Conservation (phyloP, 2,888 invertebrate species). For the Patella pellucida region DNA sequence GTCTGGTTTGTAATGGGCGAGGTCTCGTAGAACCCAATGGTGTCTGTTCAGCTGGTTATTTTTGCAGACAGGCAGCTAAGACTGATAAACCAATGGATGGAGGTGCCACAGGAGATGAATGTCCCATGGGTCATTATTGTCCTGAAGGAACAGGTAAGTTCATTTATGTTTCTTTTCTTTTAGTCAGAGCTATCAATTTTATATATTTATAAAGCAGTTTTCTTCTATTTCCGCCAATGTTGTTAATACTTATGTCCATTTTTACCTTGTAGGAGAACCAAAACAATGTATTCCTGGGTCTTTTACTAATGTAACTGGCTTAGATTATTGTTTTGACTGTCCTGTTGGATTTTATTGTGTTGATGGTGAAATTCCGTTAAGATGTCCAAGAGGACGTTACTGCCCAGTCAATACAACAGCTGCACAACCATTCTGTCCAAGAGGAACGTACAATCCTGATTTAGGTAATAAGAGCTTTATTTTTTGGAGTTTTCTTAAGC, state of each 20-base stretch:
- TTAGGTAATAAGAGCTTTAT: constrained; percentile 42
- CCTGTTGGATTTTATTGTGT: constrained; percentile 66
- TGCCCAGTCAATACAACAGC: constrained; percentile 67
- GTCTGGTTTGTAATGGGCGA: constrained; percentile 58
- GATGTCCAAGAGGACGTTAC: constrained; percentile 63
- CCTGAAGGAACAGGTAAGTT: constrained; percentile 59
- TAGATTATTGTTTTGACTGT: constrained; percentile 54
- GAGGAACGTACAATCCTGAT: constrained; percentile 64
- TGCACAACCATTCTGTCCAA: constrained; percentile 59
- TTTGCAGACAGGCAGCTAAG: constrained; percentile 59
- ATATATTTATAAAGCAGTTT: too few relatives aligned
- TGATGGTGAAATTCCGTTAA: constrained; percentile 53
- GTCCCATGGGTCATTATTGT: constrained; percentile 63
- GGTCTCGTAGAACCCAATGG: constrained; percentile 61
- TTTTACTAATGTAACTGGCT: constrained; percentile 57
- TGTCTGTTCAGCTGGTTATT: constrained; percentile 65
- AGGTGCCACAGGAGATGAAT: constrained; percentile 64
- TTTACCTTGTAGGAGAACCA: constrained; percentile 48
- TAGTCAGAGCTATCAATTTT: too few relatives aligned
- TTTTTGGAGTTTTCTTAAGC: too few relatives aligned
- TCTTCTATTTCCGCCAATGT: too few relatives aligned
- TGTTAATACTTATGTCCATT: not conserved
- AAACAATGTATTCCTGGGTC: constrained; percentile 61
- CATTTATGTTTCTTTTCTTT: not conserved
- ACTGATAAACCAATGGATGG: constrained; percentile 64